Base-by-base conservation (phyloP, 2,888 invertebrate genomes). In the Calliopum simillimum region DNA sequence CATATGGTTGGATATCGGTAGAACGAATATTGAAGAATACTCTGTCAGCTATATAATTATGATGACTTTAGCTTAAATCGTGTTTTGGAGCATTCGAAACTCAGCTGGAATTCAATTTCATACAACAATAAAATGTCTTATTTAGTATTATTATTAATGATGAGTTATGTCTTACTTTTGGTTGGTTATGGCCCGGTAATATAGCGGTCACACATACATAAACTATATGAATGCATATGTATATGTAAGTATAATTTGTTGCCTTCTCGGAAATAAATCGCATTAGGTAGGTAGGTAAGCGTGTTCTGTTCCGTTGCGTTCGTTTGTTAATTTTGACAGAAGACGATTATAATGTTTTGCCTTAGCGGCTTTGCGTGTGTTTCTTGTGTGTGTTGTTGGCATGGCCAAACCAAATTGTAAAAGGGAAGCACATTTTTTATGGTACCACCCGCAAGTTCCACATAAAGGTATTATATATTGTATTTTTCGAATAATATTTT, bases 191-290 rank as follows among this genome's bases (percentile, higher is more conserved):
- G 33, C 33, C 33, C 33, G 33, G 33, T 8, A 33, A 33, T 33
- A 33, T 33, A 33, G 33, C 14, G 21, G 41, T 23, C 4, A 59
- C 63, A 56, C 46, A 62, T 47, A 47, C 44, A 33, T 41, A 49
- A 69, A 33, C 16, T 33, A 21, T 49, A 12, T 16, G 46, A 59
- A 16, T 19, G n/a, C 44, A 16, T 69, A 21, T 59, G 41, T 49
- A 33, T 68, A 16, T 51, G 23, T 43, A 58, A 13, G 33, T 16
- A 44, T 55, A 19, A 25, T 25, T 47, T 25, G 2, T 47, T 33
- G 21, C 49, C 51, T 64, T 64, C 51, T 51, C 21, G 41, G 64
- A 64, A 64, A 64, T 51, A 51, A 64, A 64, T 64, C 64, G 64
- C 64, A 64, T 64, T 64, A 64, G 19, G 51, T 61, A 33, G 25